phyloP scores from a whole-genome alignment of 2,888 invertebrate genomes.

The Dysmachus trigonus region DNA sequence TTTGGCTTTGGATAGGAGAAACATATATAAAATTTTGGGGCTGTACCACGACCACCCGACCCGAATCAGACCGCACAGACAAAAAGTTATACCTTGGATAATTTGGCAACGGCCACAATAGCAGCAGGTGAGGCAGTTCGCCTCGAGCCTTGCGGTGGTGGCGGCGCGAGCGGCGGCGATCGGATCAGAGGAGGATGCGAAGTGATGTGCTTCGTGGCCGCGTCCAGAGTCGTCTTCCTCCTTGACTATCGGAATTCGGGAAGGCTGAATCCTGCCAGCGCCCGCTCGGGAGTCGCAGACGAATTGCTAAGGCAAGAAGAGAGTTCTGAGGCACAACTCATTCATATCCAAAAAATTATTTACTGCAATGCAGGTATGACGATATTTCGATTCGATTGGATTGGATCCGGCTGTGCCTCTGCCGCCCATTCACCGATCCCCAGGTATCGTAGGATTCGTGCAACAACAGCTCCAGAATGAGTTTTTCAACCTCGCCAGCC shows the following conservation, averaged over 20 bases:
- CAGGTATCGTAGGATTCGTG: neutral
- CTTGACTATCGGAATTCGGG: neutral
- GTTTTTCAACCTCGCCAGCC: slow-evolving; percentile 14
- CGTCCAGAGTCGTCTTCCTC: neutral
- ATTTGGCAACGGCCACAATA: slow-evolving; percentile 41
- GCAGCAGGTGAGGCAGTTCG: neutral
- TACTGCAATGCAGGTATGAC: slow-evolving; percentile 50
- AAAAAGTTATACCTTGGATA: slow-evolving; percentile 17
- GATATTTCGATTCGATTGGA: slow-evolving; percentile 40
- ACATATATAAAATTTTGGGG: neutral
- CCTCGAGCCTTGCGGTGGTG: neutral
- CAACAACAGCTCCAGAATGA: slow-evolving; percentile 30
- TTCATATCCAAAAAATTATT: slow-evolving; percentile 48
- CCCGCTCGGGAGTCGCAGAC: slow-evolving; percentile 11
- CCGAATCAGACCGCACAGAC: neutral
- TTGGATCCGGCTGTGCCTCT: neutral
- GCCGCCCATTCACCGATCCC: slow-evolving; percentile 12
- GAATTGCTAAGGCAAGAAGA: neutral
- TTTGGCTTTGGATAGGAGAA: slow-evolving; percentile 7
- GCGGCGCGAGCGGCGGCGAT: no score
- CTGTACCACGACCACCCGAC: neutral
- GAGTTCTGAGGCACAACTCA: slow-evolving; percentile 23
- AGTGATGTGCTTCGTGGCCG: no score
- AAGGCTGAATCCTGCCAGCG: neutral
- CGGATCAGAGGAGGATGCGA: neutral